These are phyloP conservation scores for Nymphalis urticae DNA, from an alignment of 2,888 invertebrate genomes.

Conservation along the genomic window DNA sequence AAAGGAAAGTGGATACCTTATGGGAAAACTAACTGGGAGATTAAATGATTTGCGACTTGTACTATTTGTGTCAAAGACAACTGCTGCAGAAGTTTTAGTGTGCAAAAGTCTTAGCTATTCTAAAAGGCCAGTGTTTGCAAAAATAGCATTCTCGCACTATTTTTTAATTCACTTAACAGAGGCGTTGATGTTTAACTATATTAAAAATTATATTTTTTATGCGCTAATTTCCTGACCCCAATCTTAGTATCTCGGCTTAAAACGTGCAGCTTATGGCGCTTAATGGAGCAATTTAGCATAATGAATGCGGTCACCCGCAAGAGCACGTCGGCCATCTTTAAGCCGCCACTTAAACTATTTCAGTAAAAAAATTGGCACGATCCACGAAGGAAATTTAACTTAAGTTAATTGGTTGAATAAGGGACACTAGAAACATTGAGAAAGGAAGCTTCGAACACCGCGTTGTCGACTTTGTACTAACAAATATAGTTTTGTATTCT, in stretches of 20 bases:
- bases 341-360: conserved; percentile 31
- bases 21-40: no score
- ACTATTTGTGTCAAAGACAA: no score
- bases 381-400: conserved; percentile 12
- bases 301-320: conserved; percentile 56
- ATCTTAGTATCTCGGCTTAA: conserved; percentile 41
- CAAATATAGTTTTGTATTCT: no score
- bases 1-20: no score
- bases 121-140: no score
- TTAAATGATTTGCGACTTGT: no score
- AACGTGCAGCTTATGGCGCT: conserved; percentile 56
- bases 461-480: background rate
- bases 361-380: conserved; percentile 23
- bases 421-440: conserved; percentile 6
- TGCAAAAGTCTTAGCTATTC: no score
- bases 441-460: background rate
- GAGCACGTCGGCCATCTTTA: conserved; percentile 39
- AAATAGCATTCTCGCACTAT: background rate
- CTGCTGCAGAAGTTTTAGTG: no score
- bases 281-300: conserved; percentile 67
- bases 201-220: conserved; percentile 30
- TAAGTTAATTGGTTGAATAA: conserved; percentile 9
- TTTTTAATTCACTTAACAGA: background rate
- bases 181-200: conserved; percentile 15
- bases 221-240: conserved; percentile 38